These are phyloP conservation scores for Stichopus horrens DNA, from an alignment of 53 echinoderm and acorn worm species.

Conservation along the genomic window DNA sequence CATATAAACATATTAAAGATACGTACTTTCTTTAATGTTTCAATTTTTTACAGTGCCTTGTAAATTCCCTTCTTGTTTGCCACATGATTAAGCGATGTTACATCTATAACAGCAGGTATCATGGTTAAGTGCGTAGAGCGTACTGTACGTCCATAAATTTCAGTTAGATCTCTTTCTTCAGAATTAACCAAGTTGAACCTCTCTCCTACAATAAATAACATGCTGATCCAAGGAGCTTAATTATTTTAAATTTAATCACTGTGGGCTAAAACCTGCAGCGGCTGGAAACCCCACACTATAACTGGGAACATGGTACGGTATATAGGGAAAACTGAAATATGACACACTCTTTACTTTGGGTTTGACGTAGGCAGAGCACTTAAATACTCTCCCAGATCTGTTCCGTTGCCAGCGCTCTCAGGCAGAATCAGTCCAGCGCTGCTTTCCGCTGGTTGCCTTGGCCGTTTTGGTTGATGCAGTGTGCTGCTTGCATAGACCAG, in stretches of 20 bases:
- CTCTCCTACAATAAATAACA: conserved; percentile 36
- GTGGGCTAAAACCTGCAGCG: conserved; percentile 35
- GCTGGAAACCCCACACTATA: conserved; percentile 32
- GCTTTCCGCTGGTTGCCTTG: background rate
- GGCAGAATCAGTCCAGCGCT: conserved; percentile 22
- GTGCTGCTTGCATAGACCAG: background rate
- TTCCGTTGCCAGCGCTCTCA: background rate
- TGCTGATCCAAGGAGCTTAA: conserved; percentile 30
- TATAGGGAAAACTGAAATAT: conserved; percentile 18
- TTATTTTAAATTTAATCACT: conserved; percentile 45
- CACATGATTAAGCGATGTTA: too few relatives aligned
- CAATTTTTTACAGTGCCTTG: too few relatives aligned
- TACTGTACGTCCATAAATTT: too few relatives aligned
- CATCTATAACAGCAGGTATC: too few relatives aligned
- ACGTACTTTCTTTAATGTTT: too few relatives aligned
- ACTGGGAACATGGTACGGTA: conserved; percentile 30
- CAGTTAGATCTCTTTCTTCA: too few relatives aligned
- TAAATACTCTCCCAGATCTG: conserved; percentile 13
- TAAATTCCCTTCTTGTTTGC: too few relatives aligned
- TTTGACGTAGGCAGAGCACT: conserved; percentile 44
- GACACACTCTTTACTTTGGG: conserved; percentile 42
- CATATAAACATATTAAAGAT: too few relatives aligned
- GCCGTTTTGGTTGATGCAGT: background rate
- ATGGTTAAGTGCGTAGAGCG: too few relatives aligned
- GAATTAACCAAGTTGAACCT: conserved; percentile 1